Conservation (phyloP, 2,797 vertebrate genomes). For the Platalea minor region DNA sequence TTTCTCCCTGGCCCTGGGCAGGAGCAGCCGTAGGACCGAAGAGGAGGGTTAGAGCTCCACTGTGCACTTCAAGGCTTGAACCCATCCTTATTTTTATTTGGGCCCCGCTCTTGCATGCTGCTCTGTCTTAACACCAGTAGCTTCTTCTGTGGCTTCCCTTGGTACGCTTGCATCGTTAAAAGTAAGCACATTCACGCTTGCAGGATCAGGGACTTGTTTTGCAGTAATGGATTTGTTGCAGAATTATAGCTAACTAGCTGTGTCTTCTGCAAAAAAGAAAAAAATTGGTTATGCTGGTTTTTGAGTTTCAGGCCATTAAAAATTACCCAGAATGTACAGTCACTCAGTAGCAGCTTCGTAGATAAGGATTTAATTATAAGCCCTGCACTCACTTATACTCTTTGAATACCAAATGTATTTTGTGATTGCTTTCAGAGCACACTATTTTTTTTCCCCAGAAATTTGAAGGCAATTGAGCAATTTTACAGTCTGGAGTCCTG, state of each 20-base stretch:
- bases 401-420: constrained; percentile 68
- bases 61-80: rapidly evolving
- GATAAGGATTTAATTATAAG: constrained; percentile 71
- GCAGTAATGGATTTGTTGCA: constrained; percentile 63
- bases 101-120: not conserved
- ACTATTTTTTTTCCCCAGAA: constrained; percentile 49
- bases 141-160: not conserved
- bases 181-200: constrained; percentile 10
- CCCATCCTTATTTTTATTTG: not conserved
- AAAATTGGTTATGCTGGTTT: constrained; percentile 54
- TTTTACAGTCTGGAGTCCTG: constrained; percentile 67
- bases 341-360: constrained; percentile 54
- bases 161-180: not conserved
- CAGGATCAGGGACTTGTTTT: constrained; percentile 48
- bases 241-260: constrained; percentile 58
- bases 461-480: constrained; percentile 68
- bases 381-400: constrained; percentile 61
- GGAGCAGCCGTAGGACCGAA: not conserved
- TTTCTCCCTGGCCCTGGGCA: not conserved
- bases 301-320: constrained; percentile 68
- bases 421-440: constrained; percentile 65
- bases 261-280: constrained; percentile 19
- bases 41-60: not conserved
- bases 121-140: not conserved
- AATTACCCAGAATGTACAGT: constrained; percentile 65